These are phyloP conservation scores for Lycocorax pyrrhopterus DNA, from an alignment of 2,113 vertebrate genomes.

Conservation along the genomic window DNA sequence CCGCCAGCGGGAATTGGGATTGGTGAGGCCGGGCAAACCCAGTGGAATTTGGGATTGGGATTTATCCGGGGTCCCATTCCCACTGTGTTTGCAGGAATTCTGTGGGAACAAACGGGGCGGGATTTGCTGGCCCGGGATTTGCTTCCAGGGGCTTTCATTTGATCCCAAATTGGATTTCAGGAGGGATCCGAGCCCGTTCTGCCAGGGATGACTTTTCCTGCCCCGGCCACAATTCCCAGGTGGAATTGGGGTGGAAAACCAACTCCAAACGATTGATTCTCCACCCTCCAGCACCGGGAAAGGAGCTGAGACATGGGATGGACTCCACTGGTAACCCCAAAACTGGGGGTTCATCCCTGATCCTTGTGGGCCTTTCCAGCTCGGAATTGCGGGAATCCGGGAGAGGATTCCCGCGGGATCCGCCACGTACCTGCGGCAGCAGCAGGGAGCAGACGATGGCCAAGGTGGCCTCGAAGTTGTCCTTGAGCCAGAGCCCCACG, in stretches of 20 bases:
- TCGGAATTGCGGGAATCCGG: rapidly evolving
- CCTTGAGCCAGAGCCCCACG: conserved; percentile 86
- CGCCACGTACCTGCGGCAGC: conserved; percentile 78
- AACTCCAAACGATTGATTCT: rapidly evolving
- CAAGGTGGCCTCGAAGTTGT: conserved; percentile 82
- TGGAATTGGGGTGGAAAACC: rapidly evolving
- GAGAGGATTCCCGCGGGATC: rapidly evolving
- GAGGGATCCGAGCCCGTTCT: background rate
- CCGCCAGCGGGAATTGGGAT: background rate
- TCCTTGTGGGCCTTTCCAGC: rapidly evolving
- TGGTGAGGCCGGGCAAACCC: background rate
- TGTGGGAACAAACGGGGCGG: background rate
- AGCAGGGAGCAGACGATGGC: conserved; percentile 81
- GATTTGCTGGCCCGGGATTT: background rate
- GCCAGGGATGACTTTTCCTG: background rate
- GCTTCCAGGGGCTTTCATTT: background rate
- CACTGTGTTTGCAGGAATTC: background rate
- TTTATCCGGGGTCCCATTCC: background rate
- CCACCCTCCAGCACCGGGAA: no score
- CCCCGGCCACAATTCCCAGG: background rate
- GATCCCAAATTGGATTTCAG: background rate
- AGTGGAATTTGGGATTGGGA: background rate
- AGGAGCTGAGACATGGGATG: background rate
- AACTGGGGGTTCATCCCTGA: background rate
- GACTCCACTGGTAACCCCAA: background rate